A percentile compares a stretch with the other conserved stretches of the same genome.
Evolutionary conservation across 2,113 vertebrate genomes (phyloP).

Genomic region (Corvus moneduloides): DNA sequence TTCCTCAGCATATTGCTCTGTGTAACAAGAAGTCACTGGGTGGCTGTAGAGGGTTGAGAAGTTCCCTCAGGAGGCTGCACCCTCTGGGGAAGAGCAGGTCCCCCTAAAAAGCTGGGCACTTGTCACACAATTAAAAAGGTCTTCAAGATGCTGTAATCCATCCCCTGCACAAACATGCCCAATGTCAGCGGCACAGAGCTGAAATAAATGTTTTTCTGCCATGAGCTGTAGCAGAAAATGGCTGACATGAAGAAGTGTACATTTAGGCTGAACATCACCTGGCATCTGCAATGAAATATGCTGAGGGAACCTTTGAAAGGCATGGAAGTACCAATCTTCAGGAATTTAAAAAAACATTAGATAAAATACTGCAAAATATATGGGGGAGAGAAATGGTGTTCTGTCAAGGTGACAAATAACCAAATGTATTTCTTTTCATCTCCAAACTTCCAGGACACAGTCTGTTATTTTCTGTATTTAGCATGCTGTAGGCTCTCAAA

Average conservation of each 20-base stretch:
- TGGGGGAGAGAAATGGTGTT: not conserved
- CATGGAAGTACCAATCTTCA: not conserved
- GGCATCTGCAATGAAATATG: not conserved
- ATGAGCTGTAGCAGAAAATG: not conserved
- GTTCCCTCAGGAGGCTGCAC: not conserved
- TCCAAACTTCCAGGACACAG: not conserved
- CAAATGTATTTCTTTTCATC: not conserved
- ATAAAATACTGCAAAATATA: not conserved
- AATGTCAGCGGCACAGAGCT: not conserved
- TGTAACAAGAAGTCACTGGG: not conserved
- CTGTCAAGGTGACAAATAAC: not conserved
- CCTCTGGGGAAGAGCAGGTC: not conserved
- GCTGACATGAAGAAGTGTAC: not conserved
- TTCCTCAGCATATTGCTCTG: not conserved
- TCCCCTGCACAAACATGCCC: not conserved
- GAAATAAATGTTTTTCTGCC: not conserved
- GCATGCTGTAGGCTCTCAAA: not conserved
- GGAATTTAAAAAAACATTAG: not conserved
- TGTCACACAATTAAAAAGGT: not conserved
- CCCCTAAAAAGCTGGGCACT: not conserved
- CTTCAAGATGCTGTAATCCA: not conserved
- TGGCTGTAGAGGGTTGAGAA: not conserved
- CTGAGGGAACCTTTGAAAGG: not conserved
- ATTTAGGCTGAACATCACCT: not conserved
- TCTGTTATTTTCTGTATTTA: conserved; percentile 3